Evolutionary conservation across 2,888 invertebrate species (phyloP), one percentile per base, ranked within the genome.

Genomic region (Ceriagrion tenellum): DNA sequence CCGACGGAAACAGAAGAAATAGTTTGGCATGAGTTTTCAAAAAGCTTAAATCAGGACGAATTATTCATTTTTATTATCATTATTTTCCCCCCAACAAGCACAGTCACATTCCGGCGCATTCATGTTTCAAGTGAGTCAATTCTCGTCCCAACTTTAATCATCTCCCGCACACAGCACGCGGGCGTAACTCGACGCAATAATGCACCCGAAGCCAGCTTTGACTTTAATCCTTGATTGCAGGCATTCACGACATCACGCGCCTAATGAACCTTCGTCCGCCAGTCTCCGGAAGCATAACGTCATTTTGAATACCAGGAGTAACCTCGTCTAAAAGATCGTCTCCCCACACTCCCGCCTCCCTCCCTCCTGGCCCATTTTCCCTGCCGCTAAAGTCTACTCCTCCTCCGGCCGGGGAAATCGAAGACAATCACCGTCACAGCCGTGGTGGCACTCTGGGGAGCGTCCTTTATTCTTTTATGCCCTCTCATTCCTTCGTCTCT

Each of bases 201-300:
- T 81, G 81, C 81, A 81, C 81, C 30, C 30, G 30, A 8, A 81
- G 81, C n/a, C 81, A 18, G 81, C 30, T 81, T 81, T 81, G 35
- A 81, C 81, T 81, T 81, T 35, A 81, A 81, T 81, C 30, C 81
- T 81, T 81, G 81, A 81, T 81, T 81, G 81, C 81, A 81, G 81
- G 81, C 81, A 81, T 81, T 81, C 81, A 81, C 81, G 35, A 81
- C 81, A 16, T 81, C 81, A 81, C 81, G 81, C 81, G 35, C 81
- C 81, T 81, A 81, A 81, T 81, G 81, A 81, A 81, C 81, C 81
- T 81, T 81, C 81, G 81, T 35, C 35, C 81, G 30, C 35, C 35
- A 16, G 18, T 10, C 81, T 16, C 12, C 30, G 81, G 81, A 81
- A 81, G 26, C 81, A 81, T 81, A 81, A 81, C 81, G 81, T 81